Evolutionary conservation across 2,888 invertebrate genomes (phyloP).

Genomic region (Cepaea hortensis): DNA sequence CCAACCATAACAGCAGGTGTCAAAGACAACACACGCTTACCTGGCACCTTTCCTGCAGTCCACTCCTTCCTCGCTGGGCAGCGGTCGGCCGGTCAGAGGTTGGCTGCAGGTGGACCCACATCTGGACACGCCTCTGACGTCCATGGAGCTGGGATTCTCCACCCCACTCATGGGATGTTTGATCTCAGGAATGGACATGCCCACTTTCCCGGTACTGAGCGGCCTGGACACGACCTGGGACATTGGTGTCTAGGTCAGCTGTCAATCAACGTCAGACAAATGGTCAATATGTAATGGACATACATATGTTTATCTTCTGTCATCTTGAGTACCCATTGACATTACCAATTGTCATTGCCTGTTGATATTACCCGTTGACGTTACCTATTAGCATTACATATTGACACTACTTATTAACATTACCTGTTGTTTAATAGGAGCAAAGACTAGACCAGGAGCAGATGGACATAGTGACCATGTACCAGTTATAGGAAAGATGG

Average conservation of each 20-base stretch:
- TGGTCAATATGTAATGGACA: no score
- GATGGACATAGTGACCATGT: no score
- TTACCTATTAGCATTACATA: no score
- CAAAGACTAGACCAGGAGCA: no score
- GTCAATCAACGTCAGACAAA: no score
- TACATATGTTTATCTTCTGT: no score
- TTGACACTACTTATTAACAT: no score
- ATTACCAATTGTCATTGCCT: no score
- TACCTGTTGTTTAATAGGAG: no score
- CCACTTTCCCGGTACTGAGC: constrained; percentile 60
- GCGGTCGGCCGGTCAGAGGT: constrained; percentile 62
- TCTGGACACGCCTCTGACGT: constrained; percentile 69
- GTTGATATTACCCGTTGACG: no score
- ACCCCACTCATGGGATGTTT: constrained; percentile 72
- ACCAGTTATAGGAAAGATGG: no score
- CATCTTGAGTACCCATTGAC: no score
- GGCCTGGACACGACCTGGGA: constrained; percentile 65
- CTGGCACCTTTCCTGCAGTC: constrained; percentile 24
- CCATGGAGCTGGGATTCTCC: constrained; percentile 69
- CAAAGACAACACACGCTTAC: not conserved
- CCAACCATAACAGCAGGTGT: not conserved
- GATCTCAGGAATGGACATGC: constrained; percentile 67
- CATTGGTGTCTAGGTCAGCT: constrained; percentile 51
- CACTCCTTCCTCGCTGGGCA: constrained; percentile 65
- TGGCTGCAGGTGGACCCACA: constrained; percentile 60